phyloP scores from a whole-genome alignment of 2,888 invertebrate species.

The Megastigmus dorsalis region DNA sequence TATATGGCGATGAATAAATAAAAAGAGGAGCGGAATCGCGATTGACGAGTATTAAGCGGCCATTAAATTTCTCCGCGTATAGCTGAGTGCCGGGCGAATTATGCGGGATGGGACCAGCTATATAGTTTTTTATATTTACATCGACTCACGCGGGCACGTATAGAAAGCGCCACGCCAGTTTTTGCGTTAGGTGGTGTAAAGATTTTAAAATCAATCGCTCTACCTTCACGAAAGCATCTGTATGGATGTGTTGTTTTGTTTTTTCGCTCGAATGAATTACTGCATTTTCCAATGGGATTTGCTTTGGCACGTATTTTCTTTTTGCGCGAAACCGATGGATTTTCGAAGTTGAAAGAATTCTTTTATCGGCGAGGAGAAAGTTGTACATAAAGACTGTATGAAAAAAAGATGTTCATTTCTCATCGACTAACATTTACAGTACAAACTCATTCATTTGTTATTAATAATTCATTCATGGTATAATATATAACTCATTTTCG shows the following conservation, averaged over 20 bases:
- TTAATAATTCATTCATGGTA: constrained; percentile 42
- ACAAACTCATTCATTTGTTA: constrained; percentile 33
- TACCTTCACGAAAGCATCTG: not conserved
- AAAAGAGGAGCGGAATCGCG: not conserved
- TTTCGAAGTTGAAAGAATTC: constrained; percentile 37
- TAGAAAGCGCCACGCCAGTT: too few relatives aligned
- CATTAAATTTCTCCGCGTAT: constrained; percentile 31
- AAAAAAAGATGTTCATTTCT: constrained; percentile 15
- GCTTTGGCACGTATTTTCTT: not conserved
- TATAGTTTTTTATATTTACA: constrained; percentile 9
- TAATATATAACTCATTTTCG: constrained; percentile 37
- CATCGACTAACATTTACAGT: constrained; percentile 37
- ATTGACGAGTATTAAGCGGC: not conserved
- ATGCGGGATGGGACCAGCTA: not conserved
- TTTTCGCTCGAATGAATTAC: not conserved
- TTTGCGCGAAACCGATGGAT: not conserved
- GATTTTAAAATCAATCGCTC: not conserved
- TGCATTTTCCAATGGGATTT: too few relatives aligned
- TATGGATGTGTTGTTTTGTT: not conserved
- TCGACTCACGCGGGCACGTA: too few relatives aligned
- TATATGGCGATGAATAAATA: constrained; percentile 1
- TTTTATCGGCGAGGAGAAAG: not conserved
- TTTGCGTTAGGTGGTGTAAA: too few relatives aligned
- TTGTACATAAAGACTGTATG: constrained; percentile 15
- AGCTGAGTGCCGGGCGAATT: not conserved